Evolutionary conservation across 2,113 vertebrate species (phyloP).

Genomic region (Numenius arquata): DNA sequence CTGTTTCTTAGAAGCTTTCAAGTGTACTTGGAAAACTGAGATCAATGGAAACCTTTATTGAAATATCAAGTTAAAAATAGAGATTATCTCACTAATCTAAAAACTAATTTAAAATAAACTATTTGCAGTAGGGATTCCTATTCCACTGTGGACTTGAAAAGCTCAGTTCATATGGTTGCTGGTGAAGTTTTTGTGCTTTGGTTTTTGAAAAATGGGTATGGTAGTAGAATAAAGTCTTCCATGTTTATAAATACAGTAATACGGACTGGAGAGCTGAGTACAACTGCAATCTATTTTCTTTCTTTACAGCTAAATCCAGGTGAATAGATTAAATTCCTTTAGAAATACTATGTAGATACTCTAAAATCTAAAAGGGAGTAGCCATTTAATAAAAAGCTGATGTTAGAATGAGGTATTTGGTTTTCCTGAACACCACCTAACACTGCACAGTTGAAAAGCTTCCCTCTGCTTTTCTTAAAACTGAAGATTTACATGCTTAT

Average conservation of each 20-base stretch:
- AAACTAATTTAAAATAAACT: background rate
- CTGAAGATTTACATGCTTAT: background rate
- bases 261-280: background rate
- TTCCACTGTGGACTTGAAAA: background rate
- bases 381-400: background rate
- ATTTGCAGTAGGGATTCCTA: background rate
- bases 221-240: background rate
- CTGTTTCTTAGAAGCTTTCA: conserved; percentile 26
- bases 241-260: background rate
- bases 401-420: background rate
- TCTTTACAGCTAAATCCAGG: background rate
- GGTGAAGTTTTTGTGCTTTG: background rate
- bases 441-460: background rate
- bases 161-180: background rate
- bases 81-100: background rate
- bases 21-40: background rate
- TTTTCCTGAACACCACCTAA: background rate
- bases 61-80: conserved; percentile 44
- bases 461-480: background rate
- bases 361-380: background rate
- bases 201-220: background rate
- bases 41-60: conserved; percentile 3
- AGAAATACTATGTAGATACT: background rate
- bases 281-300: background rate
- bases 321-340: background rate